Base-by-base conservation (phyloP, 1,140 invertebrate genomes). In the Metopolophium dirhodum region DNA sequence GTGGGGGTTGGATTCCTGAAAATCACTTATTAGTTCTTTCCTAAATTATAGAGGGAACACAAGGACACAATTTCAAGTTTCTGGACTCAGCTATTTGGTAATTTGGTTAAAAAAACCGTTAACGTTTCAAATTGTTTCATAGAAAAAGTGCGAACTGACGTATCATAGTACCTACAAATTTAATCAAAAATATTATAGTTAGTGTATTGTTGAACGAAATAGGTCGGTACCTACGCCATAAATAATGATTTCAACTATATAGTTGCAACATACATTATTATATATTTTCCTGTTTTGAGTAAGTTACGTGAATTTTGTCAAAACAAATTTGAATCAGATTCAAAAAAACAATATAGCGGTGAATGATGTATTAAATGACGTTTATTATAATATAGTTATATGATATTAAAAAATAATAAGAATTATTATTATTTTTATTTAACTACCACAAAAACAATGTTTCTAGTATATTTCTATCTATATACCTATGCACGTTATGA, bases 291-390 rank as follows among this genome's bases (percentile, higher is more conserved):
- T 85, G 83, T 41, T 85, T 41, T 85, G 83, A 7, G 41, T 87
- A 87, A 35, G 18, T 88, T 87, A 88, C 30, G 47, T 88, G 26
- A 88, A 88, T 47, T 49, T 45, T 87, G 26, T 49, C 86, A 88
- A 88, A 49, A 88, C 30, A n/a, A 20, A 88, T n/a, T 49, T 49
- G 7, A 51, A 88, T n/a, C 47, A 47, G n/a, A n/a, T 51, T 51
- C 26, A 88, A 30, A 85, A 85, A 85, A 45, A 41, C 20, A 85
- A 88, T 30, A 87, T 30, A 37, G 45, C 0, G 61, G 14, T 7
- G 30, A 77, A 77, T 77, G 30, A 87, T n/a, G 14, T 30, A 85
- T 85, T 26, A 85, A 85, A 41, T 26, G 8, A n/a, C 30, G 14
- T 8, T 49, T 18, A 20, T 85, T 20, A 87, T 41, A 26, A 20